These are phyloP conservation scores for Genyomyrus donnyi DNA, from an alignment of 2,113 vertebrate species.

Conservation along the genomic window DNA sequence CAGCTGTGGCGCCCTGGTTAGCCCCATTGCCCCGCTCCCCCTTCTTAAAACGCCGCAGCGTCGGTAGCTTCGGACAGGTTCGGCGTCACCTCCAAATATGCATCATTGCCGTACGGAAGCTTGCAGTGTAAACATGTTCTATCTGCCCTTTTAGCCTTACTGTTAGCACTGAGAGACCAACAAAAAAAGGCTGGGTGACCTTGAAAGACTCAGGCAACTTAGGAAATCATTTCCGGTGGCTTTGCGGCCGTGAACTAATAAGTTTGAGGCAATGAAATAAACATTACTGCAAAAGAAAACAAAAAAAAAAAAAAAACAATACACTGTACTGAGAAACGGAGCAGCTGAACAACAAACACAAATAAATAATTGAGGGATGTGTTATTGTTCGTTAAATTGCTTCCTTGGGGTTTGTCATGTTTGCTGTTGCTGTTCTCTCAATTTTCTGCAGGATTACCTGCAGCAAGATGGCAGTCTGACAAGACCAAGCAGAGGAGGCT, in stretches of 20 bases:
- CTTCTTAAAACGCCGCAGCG: neutral
- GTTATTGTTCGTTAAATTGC: conserved; percentile 42
- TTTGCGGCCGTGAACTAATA: conserved; percentile 23
- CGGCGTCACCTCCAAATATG: neutral
- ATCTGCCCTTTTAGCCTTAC: neutral
- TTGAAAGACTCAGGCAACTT: neutral
- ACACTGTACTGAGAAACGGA: conserved; percentile 25
- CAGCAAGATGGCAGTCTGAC: conserved; percentile 9
- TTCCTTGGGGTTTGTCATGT: conserved; percentile 45
- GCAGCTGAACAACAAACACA: conserved; percentile 25
- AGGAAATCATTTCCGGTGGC: conserved; percentile 7
- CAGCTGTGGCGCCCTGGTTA: conserved; percentile 1
- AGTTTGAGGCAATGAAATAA: conserved; percentile 36
- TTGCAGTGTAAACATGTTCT: neutral
- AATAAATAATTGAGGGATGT: conserved; percentile 44
- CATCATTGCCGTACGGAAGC: neutral
- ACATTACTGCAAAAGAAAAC: conserved; percentile 26
- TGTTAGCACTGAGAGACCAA: neutral
- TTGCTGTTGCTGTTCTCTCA: conserved; percentile 22
- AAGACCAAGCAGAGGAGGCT: conserved; percentile 11
- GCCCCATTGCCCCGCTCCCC: neutral
- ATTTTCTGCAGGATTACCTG: conserved; percentile 28
- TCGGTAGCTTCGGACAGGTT: neutral
- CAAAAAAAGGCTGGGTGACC: neutral
- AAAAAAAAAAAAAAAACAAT: neutral